phyloP scores from a whole-genome alignment of 2,113 vertebrate genomes.

The Willisornis vidua region DNA sequence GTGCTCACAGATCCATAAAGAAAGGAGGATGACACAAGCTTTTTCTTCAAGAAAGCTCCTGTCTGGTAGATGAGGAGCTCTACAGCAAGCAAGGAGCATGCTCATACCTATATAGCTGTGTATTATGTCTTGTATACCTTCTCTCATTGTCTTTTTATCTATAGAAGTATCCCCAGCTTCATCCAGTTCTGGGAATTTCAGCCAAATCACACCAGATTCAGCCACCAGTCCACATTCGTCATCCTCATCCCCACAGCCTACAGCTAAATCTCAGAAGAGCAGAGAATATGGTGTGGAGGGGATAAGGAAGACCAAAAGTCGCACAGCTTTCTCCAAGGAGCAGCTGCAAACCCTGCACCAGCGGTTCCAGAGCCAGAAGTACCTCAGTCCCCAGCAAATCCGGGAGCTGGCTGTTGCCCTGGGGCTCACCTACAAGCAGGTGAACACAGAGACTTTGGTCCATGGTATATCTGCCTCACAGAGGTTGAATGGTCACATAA shows the following conservation, averaged over 20 bases:
- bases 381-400: slow-evolving; percentile 82
- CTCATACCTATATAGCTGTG: neutral
- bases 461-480: neutral
- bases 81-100: neutral
- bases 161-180: slow-evolving; percentile 45
- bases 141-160: neutral
- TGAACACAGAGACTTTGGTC: neutral
- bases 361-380: slow-evolving; percentile 77
- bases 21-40: neutral
- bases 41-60: neutral
- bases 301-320: slow-evolving; percentile 68
- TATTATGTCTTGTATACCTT: neutral
- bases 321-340: slow-evolving; percentile 74
- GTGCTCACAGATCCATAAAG: neutral
- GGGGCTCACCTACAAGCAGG: slow-evolving; percentile 84
- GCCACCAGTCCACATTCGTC: slow-evolving; percentile 43
- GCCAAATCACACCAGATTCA: slow-evolving; percentile 52
- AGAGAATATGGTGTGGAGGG: neutral
- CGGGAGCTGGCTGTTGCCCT: slow-evolving; percentile 75
- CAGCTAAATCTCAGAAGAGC: neutral
- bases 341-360: slow-evolving; percentile 79
- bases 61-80: neutral
- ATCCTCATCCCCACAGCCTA: neutral
- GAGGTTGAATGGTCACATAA: neutral
- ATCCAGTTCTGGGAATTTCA: slow-evolving; percentile 48